Base-by-base conservation (phyloP, 2,113 vertebrate genomes). In the Tetrao urogallus region DNA sequence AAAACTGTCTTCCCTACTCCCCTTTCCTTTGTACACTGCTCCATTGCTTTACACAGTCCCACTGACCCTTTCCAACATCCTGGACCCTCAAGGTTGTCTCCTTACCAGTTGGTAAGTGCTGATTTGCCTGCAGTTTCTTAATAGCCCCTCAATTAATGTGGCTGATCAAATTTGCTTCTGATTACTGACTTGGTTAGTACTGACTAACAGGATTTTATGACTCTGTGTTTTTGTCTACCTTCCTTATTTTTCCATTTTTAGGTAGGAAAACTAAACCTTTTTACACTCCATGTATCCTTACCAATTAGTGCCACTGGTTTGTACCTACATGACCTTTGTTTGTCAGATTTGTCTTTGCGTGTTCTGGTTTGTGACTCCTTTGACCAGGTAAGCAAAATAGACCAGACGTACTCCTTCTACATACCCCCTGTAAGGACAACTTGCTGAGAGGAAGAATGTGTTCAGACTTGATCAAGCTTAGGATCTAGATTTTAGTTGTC, bases 1-100 rank as follows among this genome's bases (percentile, higher is more conserved):
- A 56, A 28, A 4, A 2, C 0, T 1, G 0, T 6, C 14, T 11
- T 2, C 42, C 5, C 20, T 50, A 11, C 4, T 63, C 3, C 12
- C 7, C 9, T 13, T 70, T n/a, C 4, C 24, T 22, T 13, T 40
- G 5, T 25, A 27, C 14, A 12, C 13, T 64, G 14, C 22, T 42
- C n/a, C 30, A 40, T 20, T 15, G 20, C 11, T 24, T 86, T 58
- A 6, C 57, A 32, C 40, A 48, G 36, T 71, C 28, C 25, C 13
- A 24, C 40, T 0, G 2, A 36, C 8, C 6, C 3, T 4, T 6
- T 78, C 28, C 45, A 52, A 57, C 15, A 15, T 11, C 3, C 32
- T 27, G 18, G 9, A 42, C 4, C 9, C 24, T 13, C 36, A 66
- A 8, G 3, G 75, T 57, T 71, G 40, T 52, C 25, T 47, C 18